A percentile compares a stretch with the other conserved stretches of the same genome.
Conservation (phyloP, 2,888 invertebrate species). For the Stegophylla sp. region DNA sequence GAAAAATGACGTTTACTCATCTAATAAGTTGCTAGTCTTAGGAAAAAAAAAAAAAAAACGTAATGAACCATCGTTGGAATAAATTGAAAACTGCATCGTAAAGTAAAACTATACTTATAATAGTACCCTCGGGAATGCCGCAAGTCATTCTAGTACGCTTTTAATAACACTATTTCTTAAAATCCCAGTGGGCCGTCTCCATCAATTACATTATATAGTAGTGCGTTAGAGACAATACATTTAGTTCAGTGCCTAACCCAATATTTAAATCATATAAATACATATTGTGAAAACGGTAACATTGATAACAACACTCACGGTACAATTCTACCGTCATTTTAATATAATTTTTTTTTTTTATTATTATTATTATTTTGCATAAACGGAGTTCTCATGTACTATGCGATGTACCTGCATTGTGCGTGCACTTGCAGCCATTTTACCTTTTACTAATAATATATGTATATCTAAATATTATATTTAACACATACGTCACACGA, state of each 20-base stretch:
- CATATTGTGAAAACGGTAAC: background rate
- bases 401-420: background rate
- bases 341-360: background rate
- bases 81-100: conserved; percentile 39
- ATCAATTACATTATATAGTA: conserved; percentile 38
- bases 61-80: conserved; percentile 19
- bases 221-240: background rate
- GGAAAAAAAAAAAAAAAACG: background rate
- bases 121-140: conserved; percentile 4
- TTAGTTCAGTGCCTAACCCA: background rate
- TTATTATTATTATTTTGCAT: conserved; percentile 24
- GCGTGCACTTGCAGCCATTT: background rate
- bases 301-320: background rate
- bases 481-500: background rate
- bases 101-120: conserved; percentile 37
- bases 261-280: background rate
- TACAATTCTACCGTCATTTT: background rate
- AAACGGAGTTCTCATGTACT: conserved; percentile 14
- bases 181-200: conserved; percentile 12
- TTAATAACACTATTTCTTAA: conserved; percentile 2
- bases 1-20: conserved; percentile 1
- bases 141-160: background rate
- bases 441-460: conserved; percentile 6
- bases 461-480: background rate
- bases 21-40: background rate